Evolutionary conservation across 2,797 vertebrate genomes (phyloP), one percentile per base, ranked within the genome.

Genomic region (Amphiprion clarkii): DNA sequence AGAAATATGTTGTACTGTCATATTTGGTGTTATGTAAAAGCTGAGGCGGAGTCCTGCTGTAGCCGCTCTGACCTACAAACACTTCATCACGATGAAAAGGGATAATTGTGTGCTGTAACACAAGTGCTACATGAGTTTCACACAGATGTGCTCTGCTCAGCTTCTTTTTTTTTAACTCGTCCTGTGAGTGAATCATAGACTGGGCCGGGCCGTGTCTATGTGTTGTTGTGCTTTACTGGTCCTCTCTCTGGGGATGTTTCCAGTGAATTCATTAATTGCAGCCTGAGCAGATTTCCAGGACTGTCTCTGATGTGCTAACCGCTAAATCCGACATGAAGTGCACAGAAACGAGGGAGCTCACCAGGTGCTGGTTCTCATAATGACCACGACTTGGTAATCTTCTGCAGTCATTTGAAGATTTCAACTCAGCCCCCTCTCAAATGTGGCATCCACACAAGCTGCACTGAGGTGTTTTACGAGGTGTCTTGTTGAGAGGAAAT

Each of bases 381-480:
- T 46, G 62, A 53, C 56, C 64, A 23, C 71, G 81, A 77, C 76
- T 88, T 92, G 90, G 88, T 87, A 83, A 71, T 73, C 55, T 2
- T 65, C 11, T 68, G 73, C 72, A 84, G 86, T 91, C 89, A 90
- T 88, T 83, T 78, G 40, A 83, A 89, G 88, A 79, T 57, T 68
- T 71, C 66, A 58, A 74, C 78, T 52, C 66, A 71, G 81, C 72
- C 77, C 54, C 66, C 58, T 7, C 19, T 5, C 85, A 25, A 84
- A 74, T 65, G 81, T 81, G 87, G 88, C 78, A 63, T 88, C 74
- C 74, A 71, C 68, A 71, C 77, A 86, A 70, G 87, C 74, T 74
- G 78, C 69, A 78, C 80, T 51, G 84, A 93, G 79, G 89, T 92
- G 86, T 92, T 93, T 93, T 89, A 88, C 71, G 82, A 90, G 91